A percentile compares a stretch with the other conserved stretches of the same genome.
These are phyloP conservation scores for Holothuria leucospilota DNA, from an alignment of 53 echinoderm and acorn worm genomes.

Conservation along the genomic window DNA sequence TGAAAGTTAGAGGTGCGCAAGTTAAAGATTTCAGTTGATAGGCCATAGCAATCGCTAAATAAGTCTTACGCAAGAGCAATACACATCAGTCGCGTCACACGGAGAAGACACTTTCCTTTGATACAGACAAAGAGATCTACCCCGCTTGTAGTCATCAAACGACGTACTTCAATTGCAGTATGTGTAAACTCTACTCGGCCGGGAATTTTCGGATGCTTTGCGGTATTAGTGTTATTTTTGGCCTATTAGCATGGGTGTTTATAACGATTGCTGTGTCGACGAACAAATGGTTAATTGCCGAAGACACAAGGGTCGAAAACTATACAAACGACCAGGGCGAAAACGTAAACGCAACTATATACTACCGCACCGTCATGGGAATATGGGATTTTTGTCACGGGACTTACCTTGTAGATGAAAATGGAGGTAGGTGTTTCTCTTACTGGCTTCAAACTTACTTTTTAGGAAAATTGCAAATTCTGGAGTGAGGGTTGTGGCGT, in stretches of 20 bases:
- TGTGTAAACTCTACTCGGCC: conserved; percentile 30
- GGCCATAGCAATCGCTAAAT: no score
- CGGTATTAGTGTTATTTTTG: conserved; percentile 28
- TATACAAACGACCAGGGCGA: not conserved
- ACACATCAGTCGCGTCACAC: no score
- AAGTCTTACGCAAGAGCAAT: no score
- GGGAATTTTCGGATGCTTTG: conserved; percentile 18
- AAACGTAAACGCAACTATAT: not conserved
- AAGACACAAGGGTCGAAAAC: not conserved
- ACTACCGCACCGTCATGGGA: not conserved
- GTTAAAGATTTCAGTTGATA: no score
- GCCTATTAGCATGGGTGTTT: conserved; percentile 16
- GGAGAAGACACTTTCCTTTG: no score
- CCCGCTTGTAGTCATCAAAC: no score
- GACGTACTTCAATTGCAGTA: not conserved
- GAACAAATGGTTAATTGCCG: conserved; percentile 31
- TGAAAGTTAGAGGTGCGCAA: no score
- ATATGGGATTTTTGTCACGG: conserved; percentile 33
- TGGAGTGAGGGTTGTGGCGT: no score
- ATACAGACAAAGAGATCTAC: no score
- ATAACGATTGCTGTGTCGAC: conserved; percentile 9
- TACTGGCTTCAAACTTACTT: not conserved
- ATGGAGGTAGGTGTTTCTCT: not conserved
- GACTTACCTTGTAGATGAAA: not conserved
- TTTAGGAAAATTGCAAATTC: no score